Conservation (phyloP, 2,888 invertebrate species). For the Apamea monoglypha region DNA sequence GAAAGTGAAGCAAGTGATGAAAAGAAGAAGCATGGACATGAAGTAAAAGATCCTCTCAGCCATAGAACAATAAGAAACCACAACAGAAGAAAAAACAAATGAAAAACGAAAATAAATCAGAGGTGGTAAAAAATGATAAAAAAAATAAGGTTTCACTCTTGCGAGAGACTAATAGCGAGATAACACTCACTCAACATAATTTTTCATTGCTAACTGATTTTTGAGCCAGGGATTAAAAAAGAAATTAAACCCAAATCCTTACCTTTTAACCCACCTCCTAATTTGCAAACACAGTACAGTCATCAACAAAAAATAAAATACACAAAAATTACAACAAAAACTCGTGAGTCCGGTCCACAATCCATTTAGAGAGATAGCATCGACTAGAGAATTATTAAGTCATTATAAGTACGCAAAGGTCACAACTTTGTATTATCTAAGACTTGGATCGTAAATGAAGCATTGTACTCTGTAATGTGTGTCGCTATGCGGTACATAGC, state of each 20-base stretch:
- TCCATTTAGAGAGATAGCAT: slow-evolving; percentile 75
- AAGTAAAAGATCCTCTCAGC: not conserved
- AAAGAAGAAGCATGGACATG: not conserved
- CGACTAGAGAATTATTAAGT: slow-evolving; percentile 77
- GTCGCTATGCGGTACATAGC: slow-evolving; percentile 52
- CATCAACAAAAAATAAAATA: slow-evolving; percentile 38
- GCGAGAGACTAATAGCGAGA: not conserved
- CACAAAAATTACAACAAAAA: slow-evolving; percentile 40
- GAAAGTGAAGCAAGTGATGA: not conserved
- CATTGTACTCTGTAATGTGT: slow-evolving; percentile 60
- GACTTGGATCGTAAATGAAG: slow-evolving; percentile 69
- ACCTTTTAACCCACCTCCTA: slow-evolving; percentile 5
- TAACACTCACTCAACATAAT: not conserved
- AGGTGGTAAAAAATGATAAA: not conserved
- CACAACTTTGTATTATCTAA: slow-evolving; percentile 71
- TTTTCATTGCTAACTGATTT: not conserved
- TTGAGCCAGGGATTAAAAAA: not conserved
- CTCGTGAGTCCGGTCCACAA: slow-evolving; percentile 64
- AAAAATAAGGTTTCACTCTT: slow-evolving; percentile 1
- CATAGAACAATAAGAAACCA: not conserved
- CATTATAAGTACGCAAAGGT: slow-evolving; percentile 77
- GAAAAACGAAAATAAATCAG: not conserved
- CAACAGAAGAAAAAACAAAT: not conserved
- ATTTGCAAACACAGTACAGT: slow-evolving; percentile 44
- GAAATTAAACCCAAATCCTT: not conserved